A percentile compares a stretch with the other conserved stretches of the same genome.
These are phyloP conservation scores for Jordanella pulchra DNA, from an alignment of 2,797 vertebrate species.

Conservation along the genomic window DNA sequence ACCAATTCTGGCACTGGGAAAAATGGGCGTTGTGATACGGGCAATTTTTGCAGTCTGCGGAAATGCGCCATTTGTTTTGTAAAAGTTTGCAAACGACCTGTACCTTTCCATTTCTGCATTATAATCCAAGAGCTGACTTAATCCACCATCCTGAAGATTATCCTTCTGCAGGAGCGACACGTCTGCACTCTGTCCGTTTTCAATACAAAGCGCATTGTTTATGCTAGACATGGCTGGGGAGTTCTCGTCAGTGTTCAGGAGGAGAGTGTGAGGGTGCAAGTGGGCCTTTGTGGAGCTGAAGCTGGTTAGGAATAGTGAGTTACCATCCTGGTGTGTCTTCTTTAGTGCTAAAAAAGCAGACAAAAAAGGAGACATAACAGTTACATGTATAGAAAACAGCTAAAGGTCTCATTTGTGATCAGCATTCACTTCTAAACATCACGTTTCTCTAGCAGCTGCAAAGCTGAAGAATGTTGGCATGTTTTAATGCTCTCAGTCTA, in stretches of 20 bases:
- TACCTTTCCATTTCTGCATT: slow-evolving; percentile 97
- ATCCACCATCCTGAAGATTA: slow-evolving; percentile 92
- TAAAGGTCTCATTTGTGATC: slow-evolving; percentile 59
- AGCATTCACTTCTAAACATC: slow-evolving; percentile 40
- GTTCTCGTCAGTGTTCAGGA: slow-evolving; percentile 59
- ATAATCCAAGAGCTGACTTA: slow-evolving; percentile 97
- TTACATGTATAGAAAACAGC: slow-evolving; percentile 69
- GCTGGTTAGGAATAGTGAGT: slow-evolving; percentile 75
- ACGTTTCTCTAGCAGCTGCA: slow-evolving; percentile 49
- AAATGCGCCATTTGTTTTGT: slow-evolving; percentile 94
- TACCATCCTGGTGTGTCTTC: slow-evolving; percentile 81
- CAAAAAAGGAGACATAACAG: slow-evolving; percentile 62
- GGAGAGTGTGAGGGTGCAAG: slow-evolving; percentile 57
- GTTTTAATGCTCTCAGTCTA: slow-evolving; percentile 52
- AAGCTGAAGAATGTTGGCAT: slow-evolving; percentile 49
- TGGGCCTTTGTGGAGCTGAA: slow-evolving; percentile 71
- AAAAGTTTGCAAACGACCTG: slow-evolving; percentile 95
- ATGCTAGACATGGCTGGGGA: slow-evolving; percentile 84
- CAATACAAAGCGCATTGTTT: slow-evolving; percentile 95
- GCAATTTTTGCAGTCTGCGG: slow-evolving; percentile 95
- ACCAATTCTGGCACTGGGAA: slow-evolving; percentile 93
- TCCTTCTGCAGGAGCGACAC: slow-evolving; percentile 94
- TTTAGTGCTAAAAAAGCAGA: slow-evolving; percentile 72
- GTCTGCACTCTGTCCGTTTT: slow-evolving; percentile 89
- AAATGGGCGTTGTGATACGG: slow-evolving; percentile 95